Percentiles rank a stretch among this genome's conserved stretches.
Conservation (phyloP, 1,140 invertebrate genomes). For the Bombus polaris region DNA sequence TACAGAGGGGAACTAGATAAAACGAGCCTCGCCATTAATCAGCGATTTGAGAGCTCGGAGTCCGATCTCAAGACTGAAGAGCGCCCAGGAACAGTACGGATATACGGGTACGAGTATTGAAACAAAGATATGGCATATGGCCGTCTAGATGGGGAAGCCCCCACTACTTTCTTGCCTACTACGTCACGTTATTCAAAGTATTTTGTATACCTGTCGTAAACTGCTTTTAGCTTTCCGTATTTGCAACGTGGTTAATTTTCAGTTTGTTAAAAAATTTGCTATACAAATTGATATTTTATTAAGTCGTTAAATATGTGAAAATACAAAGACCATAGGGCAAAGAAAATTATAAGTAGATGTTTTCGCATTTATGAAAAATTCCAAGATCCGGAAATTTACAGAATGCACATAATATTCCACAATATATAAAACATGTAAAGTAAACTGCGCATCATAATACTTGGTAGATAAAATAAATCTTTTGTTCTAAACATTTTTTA, state of each 20-base stretch:
- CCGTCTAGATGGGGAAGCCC: slow-evolving; percentile 22
- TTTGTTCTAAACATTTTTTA: too few species aligned
- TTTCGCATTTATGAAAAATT: too few species aligned
- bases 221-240: neutral
- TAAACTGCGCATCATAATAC: too few species aligned
- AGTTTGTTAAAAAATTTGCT: neutral
- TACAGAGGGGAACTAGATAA: neutral
- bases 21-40: slow-evolving; percentile 59
- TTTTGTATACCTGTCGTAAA: neutral
- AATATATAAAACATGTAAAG: too few species aligned
- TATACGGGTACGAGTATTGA: slow-evolving; percentile 1
- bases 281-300: neutral
- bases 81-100: neutral
- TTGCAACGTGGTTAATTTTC: neutral
- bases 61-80: slow-evolving; percentile 63
- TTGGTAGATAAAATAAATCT: too few species aligned
- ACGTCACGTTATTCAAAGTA: neutral
- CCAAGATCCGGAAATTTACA: too few species aligned
- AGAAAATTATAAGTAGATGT: too few species aligned
- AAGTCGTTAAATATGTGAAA: neutral
- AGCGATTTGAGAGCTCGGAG: slow-evolving; percentile 56
- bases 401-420: too few species aligned
- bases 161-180: slow-evolving; percentile 22
- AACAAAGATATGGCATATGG: slow-evolving; percentile 39
- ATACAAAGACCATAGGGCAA: neutral